Conservation (phyloP, 2,113 vertebrate genomes). For the Panthera uncia region DNA sequence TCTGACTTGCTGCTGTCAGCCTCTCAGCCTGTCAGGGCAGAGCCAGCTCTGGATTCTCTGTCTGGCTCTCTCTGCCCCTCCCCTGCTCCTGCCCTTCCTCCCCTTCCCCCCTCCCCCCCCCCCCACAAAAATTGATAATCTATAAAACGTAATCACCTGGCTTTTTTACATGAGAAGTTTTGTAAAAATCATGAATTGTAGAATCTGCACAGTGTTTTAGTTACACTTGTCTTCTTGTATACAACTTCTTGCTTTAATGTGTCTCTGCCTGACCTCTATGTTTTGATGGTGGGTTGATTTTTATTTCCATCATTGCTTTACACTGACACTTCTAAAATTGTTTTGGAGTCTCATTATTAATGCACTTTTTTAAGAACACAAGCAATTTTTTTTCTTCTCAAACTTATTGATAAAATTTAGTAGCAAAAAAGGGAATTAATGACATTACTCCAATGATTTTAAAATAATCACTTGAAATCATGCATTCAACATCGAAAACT, state of each 20-base stretch:
- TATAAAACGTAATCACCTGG: background rate
- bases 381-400: background rate
- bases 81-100: too few species aligned
- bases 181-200: background rate
- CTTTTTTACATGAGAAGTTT: background rate
- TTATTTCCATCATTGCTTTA: background rate
- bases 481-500: background rate
- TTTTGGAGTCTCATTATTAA: background rate
- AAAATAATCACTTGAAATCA: background rate
- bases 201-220: background rate
- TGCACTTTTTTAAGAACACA: background rate
- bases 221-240: background rate
- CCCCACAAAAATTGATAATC: background rate
- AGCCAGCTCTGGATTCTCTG: too few species aligned
- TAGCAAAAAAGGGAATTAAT: background rate
- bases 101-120: too few species aligned
- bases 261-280: background rate
- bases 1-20: too few species aligned
- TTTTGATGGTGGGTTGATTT: background rate
- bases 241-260: rapidly evolving
- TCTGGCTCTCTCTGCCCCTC: too few species aligned
- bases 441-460: background rate
- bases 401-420: background rate
- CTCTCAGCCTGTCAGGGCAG: too few species aligned
- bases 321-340: background rate